Base-by-base conservation (phyloP, 2,113 vertebrate species). In the Pungitius pungitius region DNA sequence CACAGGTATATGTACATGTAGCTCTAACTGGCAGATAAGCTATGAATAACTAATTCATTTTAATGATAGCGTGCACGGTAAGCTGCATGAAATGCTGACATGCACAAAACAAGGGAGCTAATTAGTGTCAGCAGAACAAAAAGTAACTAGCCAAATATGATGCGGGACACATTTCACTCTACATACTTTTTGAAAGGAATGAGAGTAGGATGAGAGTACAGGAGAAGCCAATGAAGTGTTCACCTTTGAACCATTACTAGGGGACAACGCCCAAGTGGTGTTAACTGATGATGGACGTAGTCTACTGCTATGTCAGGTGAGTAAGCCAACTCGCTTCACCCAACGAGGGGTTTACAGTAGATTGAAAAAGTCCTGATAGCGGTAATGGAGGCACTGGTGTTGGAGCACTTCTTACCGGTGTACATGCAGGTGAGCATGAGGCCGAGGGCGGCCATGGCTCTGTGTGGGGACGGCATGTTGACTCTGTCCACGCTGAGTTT, bases 371-470 rank as follows among this genome's bases (percentile, higher is more conserved):
- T 57, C 22, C n/a, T 12, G 56, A n/a, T 12, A 62, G 0, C 27
- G 75, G 42, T 3, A 61, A 63, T 49, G 30, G 27, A 52, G 76
- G 78, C 72, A 79, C 69, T 75, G 77, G 73, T 17, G n/a, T 57
- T 59, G 37, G 54, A 4, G 11, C 43, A 14, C 30, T 57, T 42
- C 85, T 87, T 92, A 99, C 98, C 98, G 85, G 96, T 99, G 91
- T 99, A 99, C 98, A 99, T 99, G 94, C 98, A 99, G 81, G 97
- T 99, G 69, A 99, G 95, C 98, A 99, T 99, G 83, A 99, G 94
- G 57, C 98, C 98, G 70, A 99, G 92, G 8, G 98, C 97, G 1
- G 98, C 96, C 97, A 99, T 97, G 47, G 98, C 96, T 83, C 97
- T 91, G 90, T 99, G 97, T 0, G 98, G 98, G 6, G 97, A 98